A percentile compares a stretch with the other conserved stretches of the same genome.
Evolutionary conservation across 2,113 vertebrate genomes (phyloP).

Genomic region (Mus spicilegus): DNA sequence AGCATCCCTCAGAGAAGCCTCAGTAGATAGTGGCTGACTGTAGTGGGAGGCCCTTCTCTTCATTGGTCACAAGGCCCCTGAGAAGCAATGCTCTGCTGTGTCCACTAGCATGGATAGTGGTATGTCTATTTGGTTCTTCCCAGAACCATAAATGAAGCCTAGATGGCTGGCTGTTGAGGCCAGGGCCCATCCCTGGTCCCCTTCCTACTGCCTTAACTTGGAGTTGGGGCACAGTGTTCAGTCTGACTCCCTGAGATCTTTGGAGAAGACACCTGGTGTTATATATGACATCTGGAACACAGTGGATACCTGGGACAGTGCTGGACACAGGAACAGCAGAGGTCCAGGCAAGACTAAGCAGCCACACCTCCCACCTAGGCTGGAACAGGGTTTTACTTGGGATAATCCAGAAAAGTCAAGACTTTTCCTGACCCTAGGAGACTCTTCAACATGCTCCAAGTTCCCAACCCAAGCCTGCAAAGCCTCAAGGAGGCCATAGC

Average conservation of each 20-base stretch:
- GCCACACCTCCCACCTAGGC: neutral
- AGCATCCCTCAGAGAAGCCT: neutral
- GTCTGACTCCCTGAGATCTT: neutral
- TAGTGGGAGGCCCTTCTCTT: neutral
- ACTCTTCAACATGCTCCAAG: neutral
- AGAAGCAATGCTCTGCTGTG: neutral
- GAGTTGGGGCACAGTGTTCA: neutral
- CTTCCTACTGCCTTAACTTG: rapidly evolving
- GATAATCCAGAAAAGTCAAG: neutral
- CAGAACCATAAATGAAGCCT: rapidly evolving
- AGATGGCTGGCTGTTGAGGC: too few species aligned
- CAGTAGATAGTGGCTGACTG: rapidly evolving
- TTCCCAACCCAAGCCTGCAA: neutral
- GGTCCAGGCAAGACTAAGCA: too few species aligned
- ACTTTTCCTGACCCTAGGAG: neutral
- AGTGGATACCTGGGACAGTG: neutral
- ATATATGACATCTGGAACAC: neutral
- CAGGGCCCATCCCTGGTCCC: too few species aligned
- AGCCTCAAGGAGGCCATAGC: neutral
- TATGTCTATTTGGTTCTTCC: neutral
- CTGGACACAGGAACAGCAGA: neutral
- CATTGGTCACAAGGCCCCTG: neutral
- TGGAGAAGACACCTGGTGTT: neutral
- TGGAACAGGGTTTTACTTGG: neutral
- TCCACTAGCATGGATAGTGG: neutral